phyloP scores from a whole-genome alignment of 1,140 invertebrate genomes.

The Habropoda laboriosa region DNA sequence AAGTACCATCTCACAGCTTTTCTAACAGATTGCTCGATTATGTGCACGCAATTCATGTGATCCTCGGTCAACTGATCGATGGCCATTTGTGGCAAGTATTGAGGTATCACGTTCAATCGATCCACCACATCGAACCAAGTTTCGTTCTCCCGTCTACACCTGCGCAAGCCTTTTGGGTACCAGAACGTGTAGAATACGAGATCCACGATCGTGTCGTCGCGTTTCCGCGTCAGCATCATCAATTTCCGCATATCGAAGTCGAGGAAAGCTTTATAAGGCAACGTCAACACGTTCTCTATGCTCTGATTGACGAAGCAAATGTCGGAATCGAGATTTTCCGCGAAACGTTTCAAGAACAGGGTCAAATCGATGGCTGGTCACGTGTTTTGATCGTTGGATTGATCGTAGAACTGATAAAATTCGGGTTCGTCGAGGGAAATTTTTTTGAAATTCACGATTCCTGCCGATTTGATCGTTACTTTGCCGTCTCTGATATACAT shows the following conservation, averaged over 20 bases:
- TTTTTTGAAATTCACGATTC: background rate
- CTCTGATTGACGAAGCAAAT: too few species aligned
- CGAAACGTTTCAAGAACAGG: background rate
- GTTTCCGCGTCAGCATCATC: background rate
- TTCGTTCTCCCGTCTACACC: accelerated
- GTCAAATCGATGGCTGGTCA: background rate
- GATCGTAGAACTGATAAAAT: background rate
- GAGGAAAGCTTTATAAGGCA: background rate
- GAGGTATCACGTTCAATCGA: background rate
- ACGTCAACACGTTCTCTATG: background rate
- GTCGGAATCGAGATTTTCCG: background rate
- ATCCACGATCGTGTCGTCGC: background rate
- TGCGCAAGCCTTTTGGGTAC: too few species aligned
- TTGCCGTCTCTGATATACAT: background rate
- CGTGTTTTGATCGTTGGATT: background rate
- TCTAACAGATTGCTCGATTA: background rate
- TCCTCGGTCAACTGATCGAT: background rate
- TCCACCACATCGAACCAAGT: background rate
- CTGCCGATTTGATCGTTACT: too few species aligned
- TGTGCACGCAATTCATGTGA: background rate
- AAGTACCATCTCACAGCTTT: background rate
- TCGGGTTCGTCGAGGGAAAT: background rate
- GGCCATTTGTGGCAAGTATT: background rate
- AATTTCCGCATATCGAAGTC: background rate
- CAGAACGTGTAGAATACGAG: background rate